Percentiles rank a stretch among this genome's conserved stretches.
These are phyloP conservation scores for Microdon myrmicae DNA, from an alignment of 2,888 invertebrate species.

Conservation along the genomic window DNA sequence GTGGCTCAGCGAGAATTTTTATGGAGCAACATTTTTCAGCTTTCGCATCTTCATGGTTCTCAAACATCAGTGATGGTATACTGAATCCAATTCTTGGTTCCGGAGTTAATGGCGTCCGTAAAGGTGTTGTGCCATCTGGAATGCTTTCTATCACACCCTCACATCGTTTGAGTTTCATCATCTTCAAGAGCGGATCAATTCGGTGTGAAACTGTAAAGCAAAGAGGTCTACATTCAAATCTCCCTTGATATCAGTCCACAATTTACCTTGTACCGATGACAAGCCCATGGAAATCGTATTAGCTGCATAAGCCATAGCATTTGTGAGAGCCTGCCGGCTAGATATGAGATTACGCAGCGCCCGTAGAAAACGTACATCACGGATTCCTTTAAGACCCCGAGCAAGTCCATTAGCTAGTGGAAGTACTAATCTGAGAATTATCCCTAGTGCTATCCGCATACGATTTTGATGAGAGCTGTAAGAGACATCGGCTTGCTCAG, in stretches of 20 bases:
- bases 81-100: slow-evolving; percentile 39
- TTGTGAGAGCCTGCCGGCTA: slow-evolving; percentile 62
- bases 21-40: slow-evolving; percentile 62
- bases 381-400: slow-evolving; percentile 63
- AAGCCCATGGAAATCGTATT: slow-evolving; percentile 65
- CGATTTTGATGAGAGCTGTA: slow-evolving; percentile 58
- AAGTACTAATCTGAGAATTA: slow-evolving; percentile 63
- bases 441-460: slow-evolving; percentile 63
- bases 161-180: slow-evolving; percentile 62
- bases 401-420: slow-evolving; percentile 64
- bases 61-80: slow-evolving; percentile 34
- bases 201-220: slow-evolving; percentile 63
- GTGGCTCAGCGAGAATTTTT: slow-evolving; percentile 63
- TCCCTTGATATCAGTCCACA: no score
- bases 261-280: slow-evolving; percentile 65
- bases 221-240: no score
- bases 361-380: slow-evolving; percentile 60
- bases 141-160: slow-evolving; percentile 61
- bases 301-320: slow-evolving; percentile 65
- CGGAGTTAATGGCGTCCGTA: slow-evolving; percentile 48
- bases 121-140: slow-evolving; percentile 55
- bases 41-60: slow-evolving; percentile 43
- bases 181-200: slow-evolving; percentile 63
- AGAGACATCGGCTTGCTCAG: no score
- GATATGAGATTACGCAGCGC: slow-evolving; percentile 60